phyloP scores from a whole-genome alignment of 2,888 invertebrate genomes.

The Polyommatus icarus region DNA sequence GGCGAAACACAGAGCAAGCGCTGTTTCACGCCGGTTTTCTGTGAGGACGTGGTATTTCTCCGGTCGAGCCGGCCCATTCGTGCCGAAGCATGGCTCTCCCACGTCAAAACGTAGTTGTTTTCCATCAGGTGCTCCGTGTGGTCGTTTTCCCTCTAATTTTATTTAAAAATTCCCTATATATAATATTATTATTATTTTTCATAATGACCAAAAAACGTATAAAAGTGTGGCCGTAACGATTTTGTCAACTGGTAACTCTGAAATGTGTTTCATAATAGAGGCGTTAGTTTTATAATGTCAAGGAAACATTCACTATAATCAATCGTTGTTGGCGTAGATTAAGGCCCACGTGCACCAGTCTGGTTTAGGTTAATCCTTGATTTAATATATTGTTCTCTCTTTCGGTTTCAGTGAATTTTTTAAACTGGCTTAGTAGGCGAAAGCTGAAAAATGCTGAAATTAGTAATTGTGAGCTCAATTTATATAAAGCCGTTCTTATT shows the following conservation, averaged over 20 bases:
- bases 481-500: too few species aligned
- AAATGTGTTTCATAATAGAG: conserved; percentile 1
- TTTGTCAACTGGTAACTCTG: conserved; percentile 1
- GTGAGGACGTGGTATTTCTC: too few species aligned
- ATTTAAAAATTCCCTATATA: too few species aligned
- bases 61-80: too few species aligned
- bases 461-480: too few species aligned
- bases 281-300: conserved; percentile 19
- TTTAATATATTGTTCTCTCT: not conserved
- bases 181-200: not conserved
- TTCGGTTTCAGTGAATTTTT: not conserved
- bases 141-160: too few species aligned
- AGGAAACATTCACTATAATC: conserved; percentile 13
- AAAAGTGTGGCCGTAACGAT: not conserved
- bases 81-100: too few species aligned
- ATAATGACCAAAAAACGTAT: not conserved
- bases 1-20: too few species aligned
- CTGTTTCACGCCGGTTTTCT: too few species aligned
- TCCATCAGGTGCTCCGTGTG: too few species aligned
- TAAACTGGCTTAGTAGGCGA: not conserved
- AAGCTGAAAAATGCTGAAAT: not conserved
- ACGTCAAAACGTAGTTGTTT: too few species aligned
- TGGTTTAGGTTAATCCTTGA: too few species aligned
- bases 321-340: not conserved
- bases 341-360: not conserved